Evolutionary conservation across 2,888 invertebrate genomes (phyloP).

Genomic region (Xanthia icteritia): DNA sequence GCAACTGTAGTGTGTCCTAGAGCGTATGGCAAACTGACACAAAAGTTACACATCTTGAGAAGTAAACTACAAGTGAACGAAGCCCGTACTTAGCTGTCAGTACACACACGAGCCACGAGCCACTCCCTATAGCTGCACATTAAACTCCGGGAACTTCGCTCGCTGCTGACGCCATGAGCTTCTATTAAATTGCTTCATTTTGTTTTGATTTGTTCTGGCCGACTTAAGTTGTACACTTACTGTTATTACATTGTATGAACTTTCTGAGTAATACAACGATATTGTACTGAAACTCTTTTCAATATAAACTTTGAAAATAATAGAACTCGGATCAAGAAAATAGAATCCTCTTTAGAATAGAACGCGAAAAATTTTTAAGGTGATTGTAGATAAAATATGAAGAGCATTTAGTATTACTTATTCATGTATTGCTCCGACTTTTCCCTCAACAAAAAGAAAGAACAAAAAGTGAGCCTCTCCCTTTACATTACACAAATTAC

Average conservation of each 20-base stretch:
- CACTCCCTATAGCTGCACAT: conserved; percentile 32
- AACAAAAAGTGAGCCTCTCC: conserved; percentile 1
- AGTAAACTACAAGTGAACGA: conserved; percentile 14
- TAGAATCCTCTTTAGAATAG: conserved; percentile 8
- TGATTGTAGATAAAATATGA: conserved; percentile 25
- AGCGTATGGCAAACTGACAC: conserved; percentile 18
- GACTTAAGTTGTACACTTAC: conserved; percentile 28
- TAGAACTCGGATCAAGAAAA: conserved; percentile 23
- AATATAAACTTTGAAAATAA: conserved; percentile 16
- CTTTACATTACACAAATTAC: conserved; percentile 22
- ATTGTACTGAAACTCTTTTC: conserved; percentile 10
- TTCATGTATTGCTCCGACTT: conserved; percentile 26
- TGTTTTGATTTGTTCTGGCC: conserved; percentile 40
- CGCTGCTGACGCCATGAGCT: conserved; percentile 42
- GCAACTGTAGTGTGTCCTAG: background rate
- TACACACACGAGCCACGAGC: conserved; percentile 11
- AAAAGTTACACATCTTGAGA: conserved; percentile 40
- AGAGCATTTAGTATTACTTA: conserved; percentile 32
- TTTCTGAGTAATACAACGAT: conserved; percentile 29
- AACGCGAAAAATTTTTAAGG: conserved; percentile 21
- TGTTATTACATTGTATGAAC: conserved; percentile 36
- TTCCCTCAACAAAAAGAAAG: conserved; percentile 14
- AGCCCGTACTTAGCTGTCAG: background rate
- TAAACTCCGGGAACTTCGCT: conserved; percentile 38
- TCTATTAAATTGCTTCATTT: conserved; percentile 52